phyloP scores from a whole-genome alignment of 1,140 invertebrate genomes.

The Panagrolaimus sp. region DNA sequence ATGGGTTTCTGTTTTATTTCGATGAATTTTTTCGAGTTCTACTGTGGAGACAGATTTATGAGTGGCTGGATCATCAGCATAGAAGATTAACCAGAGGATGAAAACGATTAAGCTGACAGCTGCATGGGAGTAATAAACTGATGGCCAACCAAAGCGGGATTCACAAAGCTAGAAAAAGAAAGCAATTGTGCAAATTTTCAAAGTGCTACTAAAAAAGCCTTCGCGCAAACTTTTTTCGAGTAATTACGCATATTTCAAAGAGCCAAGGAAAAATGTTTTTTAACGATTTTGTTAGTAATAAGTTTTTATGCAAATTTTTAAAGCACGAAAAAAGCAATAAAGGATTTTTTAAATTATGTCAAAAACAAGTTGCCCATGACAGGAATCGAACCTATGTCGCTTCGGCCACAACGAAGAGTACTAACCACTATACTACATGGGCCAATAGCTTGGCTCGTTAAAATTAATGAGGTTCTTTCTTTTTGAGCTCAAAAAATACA shows the following conservation, averaged over 20 bases:
- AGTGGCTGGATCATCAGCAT: constrained; percentile 33
- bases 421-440: constrained; percentile 56
- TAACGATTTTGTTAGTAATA: too few relatives aligned
- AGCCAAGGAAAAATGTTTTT: too few relatives aligned
- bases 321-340: neutral
- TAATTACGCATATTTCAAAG: too few relatives aligned
- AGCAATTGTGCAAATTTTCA: neutral
- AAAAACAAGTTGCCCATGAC: constrained; percentile 10
- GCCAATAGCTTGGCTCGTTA: constrained; percentile 18
- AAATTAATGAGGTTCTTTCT: too few relatives aligned
- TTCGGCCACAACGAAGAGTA: constrained; percentile 57
- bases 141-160: constrained; percentile 36
- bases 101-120: constrained; percentile 30
- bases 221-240: too few relatives aligned
- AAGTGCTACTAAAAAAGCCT: too few relatives aligned
- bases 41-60: constrained; percentile 19
- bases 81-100: constrained; percentile 31
- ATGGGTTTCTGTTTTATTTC: constrained; percentile 31
- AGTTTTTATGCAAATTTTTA: neutral
- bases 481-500: too few relatives aligned
- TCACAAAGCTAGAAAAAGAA: constrained; percentile 27
- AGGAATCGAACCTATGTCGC: constrained; percentile 52
- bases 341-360: too few relatives aligned
- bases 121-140: constrained; percentile 34
- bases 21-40: constrained; percentile 35